Evolutionary conservation across 2,113 vertebrate species (phyloP).

Genomic region (Agelaius phoeniceus): DNA sequence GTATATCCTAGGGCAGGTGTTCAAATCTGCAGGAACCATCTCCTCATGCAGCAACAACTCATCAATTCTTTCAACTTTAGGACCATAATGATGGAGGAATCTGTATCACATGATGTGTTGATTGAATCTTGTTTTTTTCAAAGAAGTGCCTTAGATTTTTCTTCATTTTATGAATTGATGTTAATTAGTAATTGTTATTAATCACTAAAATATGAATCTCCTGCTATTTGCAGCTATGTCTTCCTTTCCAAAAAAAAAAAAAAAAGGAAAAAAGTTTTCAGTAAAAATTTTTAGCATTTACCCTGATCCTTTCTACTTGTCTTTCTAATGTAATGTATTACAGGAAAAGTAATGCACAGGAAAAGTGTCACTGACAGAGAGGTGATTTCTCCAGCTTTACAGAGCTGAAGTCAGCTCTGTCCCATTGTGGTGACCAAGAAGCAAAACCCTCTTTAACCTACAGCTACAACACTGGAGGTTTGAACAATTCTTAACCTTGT

Average conservation of each 20-base stretch:
- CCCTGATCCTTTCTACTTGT: background rate
- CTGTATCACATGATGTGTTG: background rate
- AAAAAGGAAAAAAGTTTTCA: rapidly evolving
- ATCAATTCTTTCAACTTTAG: background rate
- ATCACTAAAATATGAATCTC: background rate
- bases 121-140: background rate
- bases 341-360: background rate
- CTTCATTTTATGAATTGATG: background rate
- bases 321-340: background rate
- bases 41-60: background rate
- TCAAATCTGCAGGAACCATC: background rate
- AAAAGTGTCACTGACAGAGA: background rate
- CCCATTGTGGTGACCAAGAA: background rate
- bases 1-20: background rate
- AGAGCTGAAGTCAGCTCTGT: background rate
- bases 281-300: background rate
- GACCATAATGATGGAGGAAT: background rate
- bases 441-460: background rate
- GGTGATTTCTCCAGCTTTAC: background rate
- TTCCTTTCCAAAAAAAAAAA: background rate
- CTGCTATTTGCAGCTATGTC: background rate
- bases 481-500: background rate
- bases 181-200: background rate
- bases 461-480: background rate
- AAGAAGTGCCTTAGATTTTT: background rate